A percentile compares a stretch with the other conserved stretches of the same genome.
phyloP scores from a whole-genome alignment of 2,113 vertebrate species.

The Campylorhamphus procurvoides region DNA sequence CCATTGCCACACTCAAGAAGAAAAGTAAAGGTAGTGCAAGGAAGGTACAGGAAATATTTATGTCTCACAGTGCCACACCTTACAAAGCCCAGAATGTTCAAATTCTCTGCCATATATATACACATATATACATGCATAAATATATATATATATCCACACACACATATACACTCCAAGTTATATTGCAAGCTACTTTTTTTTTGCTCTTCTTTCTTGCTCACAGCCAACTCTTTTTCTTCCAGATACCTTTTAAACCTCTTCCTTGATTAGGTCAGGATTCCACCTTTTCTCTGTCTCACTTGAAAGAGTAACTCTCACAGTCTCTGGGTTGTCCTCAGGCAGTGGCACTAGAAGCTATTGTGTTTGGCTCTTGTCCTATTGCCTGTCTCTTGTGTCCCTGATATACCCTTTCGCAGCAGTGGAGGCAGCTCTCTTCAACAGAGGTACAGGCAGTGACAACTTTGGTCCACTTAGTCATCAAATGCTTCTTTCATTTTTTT shows the following conservation, averaged over 20 bases:
- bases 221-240: background rate
- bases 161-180: background rate
- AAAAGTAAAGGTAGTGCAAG: background rate
- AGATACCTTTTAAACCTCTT: background rate
- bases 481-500: background rate
- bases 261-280: background rate
- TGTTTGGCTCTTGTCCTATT: background rate
- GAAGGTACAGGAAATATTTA: background rate
- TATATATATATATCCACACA: background rate
- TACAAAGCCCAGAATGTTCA: background rate
- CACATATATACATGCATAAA: rapidly evolving
- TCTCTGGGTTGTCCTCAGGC: background rate
- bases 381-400: background rate
- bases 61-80: background rate
- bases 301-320: background rate
- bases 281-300: background rate
- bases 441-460: background rate
- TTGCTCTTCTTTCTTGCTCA: background rate
- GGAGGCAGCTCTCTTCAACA: background rate
- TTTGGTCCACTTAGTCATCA: background rate
- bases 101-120: background rate
- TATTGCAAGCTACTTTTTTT: background rate
- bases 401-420: background rate
- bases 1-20: background rate
- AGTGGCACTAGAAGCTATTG: background rate